Evolutionary conservation across 2,888 invertebrate species (phyloP).

Genomic region (Petrophora chlorosata): DNA sequence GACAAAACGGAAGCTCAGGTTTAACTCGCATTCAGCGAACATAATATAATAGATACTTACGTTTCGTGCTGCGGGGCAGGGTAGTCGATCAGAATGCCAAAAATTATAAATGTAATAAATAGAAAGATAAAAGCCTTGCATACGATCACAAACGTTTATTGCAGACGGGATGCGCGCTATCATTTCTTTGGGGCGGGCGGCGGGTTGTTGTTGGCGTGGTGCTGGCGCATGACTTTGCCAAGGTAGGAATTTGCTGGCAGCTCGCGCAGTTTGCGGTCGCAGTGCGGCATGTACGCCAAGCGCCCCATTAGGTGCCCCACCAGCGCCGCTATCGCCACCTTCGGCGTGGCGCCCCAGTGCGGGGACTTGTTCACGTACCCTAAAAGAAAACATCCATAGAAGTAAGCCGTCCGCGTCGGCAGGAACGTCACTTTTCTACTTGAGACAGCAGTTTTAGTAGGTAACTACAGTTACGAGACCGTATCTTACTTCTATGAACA

Average conservation of each 20-base stretch:
- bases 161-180: too few species aligned
- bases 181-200: constrained; percentile 29
- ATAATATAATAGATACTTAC: too few species aligned
- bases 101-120: too few species aligned
- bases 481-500: constrained; percentile 72
- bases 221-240: constrained; percentile 86
- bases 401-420: constrained; percentile 59
- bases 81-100: too few species aligned
- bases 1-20: too few species aligned
- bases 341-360: constrained; percentile 88
- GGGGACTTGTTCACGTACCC: constrained; percentile 81
- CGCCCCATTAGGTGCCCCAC: constrained; percentile 88
- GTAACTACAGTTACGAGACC: constrained; percentile 6
- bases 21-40: too few species aligned
- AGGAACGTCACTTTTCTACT: constrained; percentile 50
- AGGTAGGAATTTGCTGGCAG: constrained; percentile 87
- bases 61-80: too few species aligned
- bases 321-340: constrained; percentile 84
- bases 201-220: constrained; percentile 47
- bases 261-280: constrained; percentile 88
- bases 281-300: constrained; percentile 87
- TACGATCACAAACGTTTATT: too few species aligned
- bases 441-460: not conserved
- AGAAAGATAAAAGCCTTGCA: too few species aligned
- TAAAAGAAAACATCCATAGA: constrained; percentile 80